phyloP scores from a whole-genome alignment of 2,797 vertebrate genomes.

The Danio jaintianensis region DNA sequence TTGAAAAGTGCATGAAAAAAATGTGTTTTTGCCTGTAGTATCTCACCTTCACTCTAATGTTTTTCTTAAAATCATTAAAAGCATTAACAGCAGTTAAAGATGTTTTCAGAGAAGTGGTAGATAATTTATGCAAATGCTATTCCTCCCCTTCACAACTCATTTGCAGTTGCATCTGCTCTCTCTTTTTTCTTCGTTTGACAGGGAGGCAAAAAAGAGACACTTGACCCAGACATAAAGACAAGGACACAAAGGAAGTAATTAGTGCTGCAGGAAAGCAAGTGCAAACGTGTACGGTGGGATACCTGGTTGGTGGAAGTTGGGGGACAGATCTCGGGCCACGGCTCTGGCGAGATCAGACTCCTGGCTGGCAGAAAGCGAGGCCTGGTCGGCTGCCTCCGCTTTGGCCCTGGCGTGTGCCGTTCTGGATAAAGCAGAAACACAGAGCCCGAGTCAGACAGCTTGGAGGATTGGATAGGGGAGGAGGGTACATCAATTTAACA shows the following conservation, averaged over 20 bases:
- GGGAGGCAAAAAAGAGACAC: constrained; percentile 45
- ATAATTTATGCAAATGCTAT: constrained; percentile 58
- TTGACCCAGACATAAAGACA: constrained; percentile 49
- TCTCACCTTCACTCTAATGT: background rate
- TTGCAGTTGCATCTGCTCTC: constrained; percentile 56
- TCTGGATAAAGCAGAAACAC: constrained; percentile 71
- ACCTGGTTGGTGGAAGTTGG: constrained; percentile 96
- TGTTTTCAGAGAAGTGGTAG: constrained; percentile 17
- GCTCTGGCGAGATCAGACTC: constrained; percentile 91
- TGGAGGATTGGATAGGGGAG: constrained; percentile 16
- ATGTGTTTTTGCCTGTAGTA: background rate
- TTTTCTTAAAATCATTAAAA: constrained; percentile 42
- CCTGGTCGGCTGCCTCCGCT: constrained; percentile 91
- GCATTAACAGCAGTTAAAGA: constrained; percentile 26
- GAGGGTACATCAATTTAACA: constrained; percentile 6
- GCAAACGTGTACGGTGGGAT: constrained; percentile 33
- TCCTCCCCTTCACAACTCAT: constrained; percentile 54
- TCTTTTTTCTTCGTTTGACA: constrained; percentile 35
- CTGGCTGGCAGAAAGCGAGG: constrained; percentile 86
- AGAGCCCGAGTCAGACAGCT: constrained; percentile 20
- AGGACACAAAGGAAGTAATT: constrained; percentile 41
- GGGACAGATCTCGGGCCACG: constrained; percentile 92
- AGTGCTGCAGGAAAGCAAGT: background rate
- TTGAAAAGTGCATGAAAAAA: too few relatives aligned
- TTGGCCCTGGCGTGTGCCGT: constrained; percentile 93